These are phyloP conservation scores for Podiceps cristatus DNA, from an alignment of 2,113 vertebrate species.

Conservation along the genomic window DNA sequence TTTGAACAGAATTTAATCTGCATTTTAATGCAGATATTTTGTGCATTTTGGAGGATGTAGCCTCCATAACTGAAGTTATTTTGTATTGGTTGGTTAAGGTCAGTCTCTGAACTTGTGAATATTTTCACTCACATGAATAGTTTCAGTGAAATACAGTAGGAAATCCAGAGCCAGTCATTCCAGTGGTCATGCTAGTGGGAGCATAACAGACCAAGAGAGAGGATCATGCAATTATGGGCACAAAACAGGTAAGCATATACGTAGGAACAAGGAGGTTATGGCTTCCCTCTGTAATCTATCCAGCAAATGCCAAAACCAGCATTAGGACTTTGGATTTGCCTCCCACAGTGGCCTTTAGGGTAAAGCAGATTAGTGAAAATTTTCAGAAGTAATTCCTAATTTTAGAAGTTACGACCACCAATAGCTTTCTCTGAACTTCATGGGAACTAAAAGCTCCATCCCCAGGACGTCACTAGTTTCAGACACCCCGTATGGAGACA, in stretches of 20 bases:
- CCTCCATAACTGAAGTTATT: background rate
- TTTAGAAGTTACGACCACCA: background rate
- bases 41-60: background rate
- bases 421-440: background rate
- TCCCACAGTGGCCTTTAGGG: background rate
- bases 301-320: background rate
- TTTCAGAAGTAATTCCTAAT: conserved; percentile 13
- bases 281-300: background rate
- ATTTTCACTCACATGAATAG: background rate
- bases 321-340: background rate
- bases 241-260: background rate
- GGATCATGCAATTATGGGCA: background rate
- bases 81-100: background rate
- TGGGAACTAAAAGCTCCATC: background rate
- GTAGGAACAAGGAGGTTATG: background rate
- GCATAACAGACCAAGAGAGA: background rate
- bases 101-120: background rate
- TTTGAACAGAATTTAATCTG: background rate
- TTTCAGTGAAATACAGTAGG: background rate
- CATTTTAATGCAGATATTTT: background rate
- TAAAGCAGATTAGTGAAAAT: background rate
- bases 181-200: background rate
- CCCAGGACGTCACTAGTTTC: background rate
- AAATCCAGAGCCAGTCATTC: background rate
- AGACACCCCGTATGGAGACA: background rate